Base-by-base conservation (phyloP, 2,797 vertebrate species). In the Phrynocephalus forsythii region DNA sequence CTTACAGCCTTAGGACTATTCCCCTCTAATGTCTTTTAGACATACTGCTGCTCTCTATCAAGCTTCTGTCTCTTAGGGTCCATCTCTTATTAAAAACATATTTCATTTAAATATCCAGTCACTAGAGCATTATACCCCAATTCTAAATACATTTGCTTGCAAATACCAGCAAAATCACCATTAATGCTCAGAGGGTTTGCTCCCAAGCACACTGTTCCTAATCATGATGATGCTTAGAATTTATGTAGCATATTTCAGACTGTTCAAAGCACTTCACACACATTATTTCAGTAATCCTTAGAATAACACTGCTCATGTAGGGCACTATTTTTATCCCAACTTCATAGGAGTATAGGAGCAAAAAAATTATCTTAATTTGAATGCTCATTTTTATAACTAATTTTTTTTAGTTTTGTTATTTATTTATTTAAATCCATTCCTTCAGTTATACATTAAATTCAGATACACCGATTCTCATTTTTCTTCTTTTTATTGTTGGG, bases 231-330 rank as follows among this genome's bases (percentile, higher is more conserved):
- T 56, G 82, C 24, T 71, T 69, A 79, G 66, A 24, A 28, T 86
- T 86, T 79, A 28, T 73, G 44, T 24, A 71, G 67, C 50, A 28
- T n/a, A 63, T 76, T 75, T 86, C 44, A 24, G 44, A 72, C n/a
- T 71, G 24, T 86, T 72, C 50, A 79, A 48, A 86, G 50, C 68
- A 60, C 18, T 56, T 79, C 50, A 24, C n/a, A 75, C 26, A 79
- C 16, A 79, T 72, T 86, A 79, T 79, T 50, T 28, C 22, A 79
- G n/a, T 71, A 86, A 86, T 86, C 30, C 76, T 72, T 86, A 63
- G 8, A 79, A 28, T 33, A 75, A 69, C 38, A 52, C 76, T 67
- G 33, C 66, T 56, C n/a, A 79, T 26, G 48, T 56, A 86, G 56
- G 9, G 24, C n/a, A 86, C 33, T 56, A n/a, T 60, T 79, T 67